Conservation (phyloP, 2,888 invertebrate genomes). For the Heterodera filipjevi region DNA sequence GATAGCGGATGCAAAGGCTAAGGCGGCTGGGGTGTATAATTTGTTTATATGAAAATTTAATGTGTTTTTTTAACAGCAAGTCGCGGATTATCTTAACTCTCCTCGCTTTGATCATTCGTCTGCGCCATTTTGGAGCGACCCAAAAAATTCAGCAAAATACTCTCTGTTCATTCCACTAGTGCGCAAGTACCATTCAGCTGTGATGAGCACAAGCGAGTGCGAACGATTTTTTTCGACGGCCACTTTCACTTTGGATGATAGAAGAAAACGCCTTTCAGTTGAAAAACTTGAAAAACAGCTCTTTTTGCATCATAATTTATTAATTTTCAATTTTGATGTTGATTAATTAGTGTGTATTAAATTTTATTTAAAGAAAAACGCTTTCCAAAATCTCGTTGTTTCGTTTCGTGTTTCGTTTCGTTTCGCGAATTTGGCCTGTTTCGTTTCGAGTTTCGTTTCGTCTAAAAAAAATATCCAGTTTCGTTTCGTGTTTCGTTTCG, state of each 20-base stretch:
- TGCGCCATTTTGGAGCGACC: not conserved
- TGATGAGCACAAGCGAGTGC: not conserved
- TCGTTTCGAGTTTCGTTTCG: too few species aligned
- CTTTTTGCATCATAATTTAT: conserved; percentile 2
- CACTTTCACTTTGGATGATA: too few species aligned
- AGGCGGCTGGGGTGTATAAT: not conserved
- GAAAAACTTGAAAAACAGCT: conserved; percentile 17
- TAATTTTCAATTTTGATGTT: too few species aligned
- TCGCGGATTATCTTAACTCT: conserved; percentile 1
- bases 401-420: too few species aligned
- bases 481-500: too few species aligned
- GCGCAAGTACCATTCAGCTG: not conserved
- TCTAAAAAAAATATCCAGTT: too few species aligned
- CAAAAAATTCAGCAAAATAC: not conserved
- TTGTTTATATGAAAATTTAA: not conserved
- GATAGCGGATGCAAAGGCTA: not conserved
- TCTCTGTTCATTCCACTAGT: conserved; percentile 9
- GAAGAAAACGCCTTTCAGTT: conserved; percentile 11
- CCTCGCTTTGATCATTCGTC: not conserved
- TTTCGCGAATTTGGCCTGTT: too few species aligned
- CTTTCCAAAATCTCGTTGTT: too few species aligned
- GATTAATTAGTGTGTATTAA: too few species aligned
- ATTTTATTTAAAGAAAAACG: too few species aligned
- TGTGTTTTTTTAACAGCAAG: conserved; percentile 11
- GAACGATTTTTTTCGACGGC: not conserved